A percentile compares a stretch with the other conserved stretches of the same genome.
phyloP scores from a whole-genome alignment of 2,113 vertebrate species.

The Plestiodon gilberti region DNA sequence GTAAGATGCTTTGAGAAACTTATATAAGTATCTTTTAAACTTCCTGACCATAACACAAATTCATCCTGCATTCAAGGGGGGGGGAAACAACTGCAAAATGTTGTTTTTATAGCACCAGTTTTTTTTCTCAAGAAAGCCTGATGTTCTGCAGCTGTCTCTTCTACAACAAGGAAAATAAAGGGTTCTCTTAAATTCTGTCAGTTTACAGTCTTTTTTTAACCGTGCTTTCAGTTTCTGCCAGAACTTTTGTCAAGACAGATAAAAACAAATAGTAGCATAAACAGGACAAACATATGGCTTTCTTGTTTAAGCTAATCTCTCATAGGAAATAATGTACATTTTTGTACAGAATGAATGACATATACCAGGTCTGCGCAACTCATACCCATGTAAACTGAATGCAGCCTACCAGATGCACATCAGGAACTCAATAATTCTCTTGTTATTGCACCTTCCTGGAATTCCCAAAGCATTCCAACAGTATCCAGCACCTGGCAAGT shows the following conservation, averaged over 20 bases:
- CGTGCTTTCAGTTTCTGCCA: not conserved
- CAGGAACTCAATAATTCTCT: too few relatives aligned
- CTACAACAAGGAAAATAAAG: slow-evolving; percentile 1
- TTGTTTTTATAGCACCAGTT: not conserved
- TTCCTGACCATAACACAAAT: not conserved
- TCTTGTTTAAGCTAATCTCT: not conserved
- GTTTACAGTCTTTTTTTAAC: not conserved
- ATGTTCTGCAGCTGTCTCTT: not conserved
- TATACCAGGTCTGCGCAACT: not conserved
- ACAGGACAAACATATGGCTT: not conserved
- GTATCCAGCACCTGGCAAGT: not conserved
- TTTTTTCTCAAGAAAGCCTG: not conserved
- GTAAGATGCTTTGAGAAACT: not conserved
- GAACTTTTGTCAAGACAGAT: not conserved
- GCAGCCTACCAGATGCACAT: not conserved
- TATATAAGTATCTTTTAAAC: not conserved
- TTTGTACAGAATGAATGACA: not conserved
- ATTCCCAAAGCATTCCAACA: not conserved
- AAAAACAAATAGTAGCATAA: not conserved
- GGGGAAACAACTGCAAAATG: not conserved
- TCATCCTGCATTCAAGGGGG: not conserved
- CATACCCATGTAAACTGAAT: not conserved
- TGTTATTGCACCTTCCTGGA: not conserved
- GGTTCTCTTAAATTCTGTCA: not conserved
- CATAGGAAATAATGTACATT: not conserved